Evolutionary conservation across 2,113 vertebrate species (phyloP).

Genomic region (Melanerpes aurifrons): DNA sequence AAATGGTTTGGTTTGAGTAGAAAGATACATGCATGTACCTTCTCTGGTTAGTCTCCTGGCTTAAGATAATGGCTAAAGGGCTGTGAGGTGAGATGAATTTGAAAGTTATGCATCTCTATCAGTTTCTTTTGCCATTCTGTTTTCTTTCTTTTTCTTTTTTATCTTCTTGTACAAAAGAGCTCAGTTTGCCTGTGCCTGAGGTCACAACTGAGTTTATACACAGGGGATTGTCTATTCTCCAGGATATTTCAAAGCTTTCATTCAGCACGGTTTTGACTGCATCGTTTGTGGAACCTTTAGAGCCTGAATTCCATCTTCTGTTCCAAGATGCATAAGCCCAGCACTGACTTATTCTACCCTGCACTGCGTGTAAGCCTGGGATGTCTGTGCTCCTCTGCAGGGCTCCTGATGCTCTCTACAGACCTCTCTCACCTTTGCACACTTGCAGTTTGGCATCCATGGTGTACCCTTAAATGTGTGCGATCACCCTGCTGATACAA

Average conservation of each 20-base stretch:
- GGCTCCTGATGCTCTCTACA: not conserved
- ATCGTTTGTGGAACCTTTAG: not conserved
- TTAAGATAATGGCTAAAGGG: not conserved
- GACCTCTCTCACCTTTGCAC: not conserved
- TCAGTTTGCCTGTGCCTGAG: conserved; percentile 8
- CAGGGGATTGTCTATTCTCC: not conserved
- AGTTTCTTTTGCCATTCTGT: conserved; percentile 1
- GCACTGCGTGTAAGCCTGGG: not conserved
- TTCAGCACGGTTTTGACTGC: conserved; percentile 2
- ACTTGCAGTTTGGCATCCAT: not conserved
- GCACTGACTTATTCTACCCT: not conserved
- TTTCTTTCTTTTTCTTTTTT: not conserved
- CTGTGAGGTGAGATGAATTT: conserved; percentile 11
- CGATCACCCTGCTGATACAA: not conserved
- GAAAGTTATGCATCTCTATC: not conserved
- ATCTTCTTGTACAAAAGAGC: conserved; percentile 7
- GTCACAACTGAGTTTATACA: conserved; percentile 3
- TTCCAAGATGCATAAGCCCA: not conserved
- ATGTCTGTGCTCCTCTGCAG: not conserved
- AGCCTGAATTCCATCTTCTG: not conserved
- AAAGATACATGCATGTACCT: not conserved
- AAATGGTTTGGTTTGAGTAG: not conserved
- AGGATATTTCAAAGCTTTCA: conserved; percentile 41
- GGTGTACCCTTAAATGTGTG: fast-evolving
- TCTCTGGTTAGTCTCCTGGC: not conserved